Evolutionary conservation across 2,113 vertebrate species (phyloP).

Genomic region (Ictalurus punctatus): DNA sequence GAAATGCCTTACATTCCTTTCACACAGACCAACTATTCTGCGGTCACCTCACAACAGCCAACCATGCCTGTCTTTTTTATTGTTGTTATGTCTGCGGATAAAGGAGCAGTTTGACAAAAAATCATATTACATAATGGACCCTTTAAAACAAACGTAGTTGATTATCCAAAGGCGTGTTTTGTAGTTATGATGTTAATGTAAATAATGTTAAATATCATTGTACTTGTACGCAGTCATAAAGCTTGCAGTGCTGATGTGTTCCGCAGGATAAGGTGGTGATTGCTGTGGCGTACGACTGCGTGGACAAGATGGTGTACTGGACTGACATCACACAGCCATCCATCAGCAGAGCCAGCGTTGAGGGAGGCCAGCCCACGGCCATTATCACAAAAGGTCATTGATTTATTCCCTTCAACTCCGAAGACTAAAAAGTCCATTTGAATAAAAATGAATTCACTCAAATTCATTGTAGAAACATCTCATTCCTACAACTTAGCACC

Average conservation of each 20-base stretch:
- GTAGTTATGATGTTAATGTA: background rate
- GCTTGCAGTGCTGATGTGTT: conserved; percentile 5
- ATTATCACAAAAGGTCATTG: conserved; percentile 80
- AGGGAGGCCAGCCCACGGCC: conserved; percentile 76
- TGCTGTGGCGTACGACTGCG: conserved; percentile 87
- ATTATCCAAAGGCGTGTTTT: background rate
- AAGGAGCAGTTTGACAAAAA: background rate
- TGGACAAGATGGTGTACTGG: conserved; percentile 90
- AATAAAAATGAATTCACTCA: background rate
- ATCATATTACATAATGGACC: background rate
- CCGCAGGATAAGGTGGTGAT: conserved; percentile 88
- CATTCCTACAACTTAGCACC: background rate
- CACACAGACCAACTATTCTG: conserved; percentile 35
- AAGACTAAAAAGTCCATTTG: background rate
- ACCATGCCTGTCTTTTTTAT: background rate
- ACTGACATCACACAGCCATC: conserved; percentile 87
- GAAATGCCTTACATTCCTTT: conserved; percentile 30
- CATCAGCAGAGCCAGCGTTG: conserved; percentile 81
- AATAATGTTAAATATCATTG: background rate
- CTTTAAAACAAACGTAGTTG: background rate
- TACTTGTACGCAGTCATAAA: background rate
- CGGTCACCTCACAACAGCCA: background rate
- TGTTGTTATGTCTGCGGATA: background rate
- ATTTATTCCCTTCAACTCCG: background rate
- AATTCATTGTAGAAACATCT: background rate